Evolutionary conservation across 2,113 vertebrate genomes (phyloP), one percentile per base, ranked within the genome.

Genomic region (Colistium nudipinnis): DNA sequence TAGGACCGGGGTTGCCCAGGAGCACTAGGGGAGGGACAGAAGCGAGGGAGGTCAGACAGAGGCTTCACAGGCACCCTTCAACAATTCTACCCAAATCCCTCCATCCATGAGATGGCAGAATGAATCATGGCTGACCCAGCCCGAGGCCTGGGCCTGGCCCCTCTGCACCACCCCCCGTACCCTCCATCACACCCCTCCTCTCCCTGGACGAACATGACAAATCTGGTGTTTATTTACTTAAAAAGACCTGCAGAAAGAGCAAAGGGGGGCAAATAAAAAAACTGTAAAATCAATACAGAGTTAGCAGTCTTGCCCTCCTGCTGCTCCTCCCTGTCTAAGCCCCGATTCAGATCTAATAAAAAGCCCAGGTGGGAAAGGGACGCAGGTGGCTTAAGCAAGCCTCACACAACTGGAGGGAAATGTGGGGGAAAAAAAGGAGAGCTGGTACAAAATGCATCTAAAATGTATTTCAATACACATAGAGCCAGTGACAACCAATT

Each of bases 151-250:
- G 76, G 81, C 76, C 85, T 84, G 88, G 87, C 86, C 83, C 85
- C 78, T 88, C 81, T 69, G 65, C 70, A 73, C 67, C 76, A 60
- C 59, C 38, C 45, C 55, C 57, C 33, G 41, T 63, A 62, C 56
- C 56, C 59, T 74, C 59, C 47, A 75, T 79, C 74, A 7, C 85
- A 69, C 60, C 80, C 64, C 74, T 77, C 80, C 41, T 75, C 77
- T 83, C 80, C 66, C 87, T 78, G 79, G 77, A 85, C 78, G 83
- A 88, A 90, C 83, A 89, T 92, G 93, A 93, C 90, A 93, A 92
- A 93, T 93, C 87, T 90, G 87, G 83, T 93, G 90, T 93, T 94
- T 93, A 92, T 93, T 94, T 93, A 92, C 92, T 90, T 86, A 74
- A 86, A 89, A 90, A 90, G 82, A 84, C 83, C 81, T 54, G 74